phyloP scores from a whole-genome alignment of 2,113 vertebrate species.

The Apodemus speciosus region DNA sequence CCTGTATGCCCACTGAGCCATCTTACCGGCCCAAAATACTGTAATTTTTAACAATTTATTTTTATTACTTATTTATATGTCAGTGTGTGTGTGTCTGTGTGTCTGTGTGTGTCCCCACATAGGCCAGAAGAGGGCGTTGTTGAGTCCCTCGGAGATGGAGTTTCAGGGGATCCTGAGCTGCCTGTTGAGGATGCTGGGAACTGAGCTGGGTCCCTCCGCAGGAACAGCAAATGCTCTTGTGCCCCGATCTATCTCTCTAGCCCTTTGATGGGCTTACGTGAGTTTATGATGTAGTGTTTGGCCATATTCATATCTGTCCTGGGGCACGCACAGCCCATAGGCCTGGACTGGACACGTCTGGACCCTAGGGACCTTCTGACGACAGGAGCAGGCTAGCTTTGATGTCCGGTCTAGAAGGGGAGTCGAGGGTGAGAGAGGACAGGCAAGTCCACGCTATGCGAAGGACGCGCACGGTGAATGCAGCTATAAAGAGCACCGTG shows the following conservation, averaged over 20 bases:
- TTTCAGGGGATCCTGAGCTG: too few relatives aligned
- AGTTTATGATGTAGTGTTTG: neutral
- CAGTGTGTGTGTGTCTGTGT: neutral
- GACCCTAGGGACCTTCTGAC: neutral
- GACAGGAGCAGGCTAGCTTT: neutral
- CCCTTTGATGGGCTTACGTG: neutral
- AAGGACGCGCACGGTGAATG: accelerated
- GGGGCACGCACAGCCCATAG: neutral
- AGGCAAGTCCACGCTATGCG: accelerated
- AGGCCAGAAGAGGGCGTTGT: neutral
- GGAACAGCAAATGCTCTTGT: neutral
- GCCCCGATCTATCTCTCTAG: neutral
- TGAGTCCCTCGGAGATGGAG: neutral
- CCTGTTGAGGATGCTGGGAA: neutral
- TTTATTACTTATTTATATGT: neutral
- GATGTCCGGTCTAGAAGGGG: neutral
- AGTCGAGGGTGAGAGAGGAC: neutral
- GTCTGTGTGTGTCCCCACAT: neutral
- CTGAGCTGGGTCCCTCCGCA: neutral
- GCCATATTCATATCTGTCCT: neutral
- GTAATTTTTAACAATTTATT: neutral
- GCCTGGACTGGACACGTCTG: neutral
- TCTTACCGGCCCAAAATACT: neutral
- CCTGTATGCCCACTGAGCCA: neutral
- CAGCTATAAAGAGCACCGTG: neutral